Percentiles rank a stretch among this genome's conserved stretches.
Evolutionary conservation across 2,797 vertebrate species (phyloP).

Genomic region (Hyperoplus lanceolatus): DNA sequence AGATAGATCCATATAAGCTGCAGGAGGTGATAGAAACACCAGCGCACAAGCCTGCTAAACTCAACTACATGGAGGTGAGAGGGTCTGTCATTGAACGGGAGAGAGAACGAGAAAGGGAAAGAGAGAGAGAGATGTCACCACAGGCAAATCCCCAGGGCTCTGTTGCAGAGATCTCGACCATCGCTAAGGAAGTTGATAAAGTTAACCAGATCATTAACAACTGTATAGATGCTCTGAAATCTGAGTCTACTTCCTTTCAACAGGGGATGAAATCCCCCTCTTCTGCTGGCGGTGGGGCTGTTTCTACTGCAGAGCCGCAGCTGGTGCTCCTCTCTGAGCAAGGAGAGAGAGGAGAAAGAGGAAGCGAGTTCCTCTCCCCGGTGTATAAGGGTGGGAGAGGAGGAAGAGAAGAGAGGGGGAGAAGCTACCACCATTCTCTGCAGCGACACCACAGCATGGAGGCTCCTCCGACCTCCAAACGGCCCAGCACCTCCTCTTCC

Average conservation of each 20-base stretch:
- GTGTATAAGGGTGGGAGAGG: constrained; percentile 91
- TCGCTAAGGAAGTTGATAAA: constrained; percentile 98
- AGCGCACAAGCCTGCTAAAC: constrained; percentile 88
- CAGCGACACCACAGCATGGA: constrained; percentile 96
- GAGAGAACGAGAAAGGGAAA: constrained; percentile 71
- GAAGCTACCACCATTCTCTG: constrained; percentile 90
- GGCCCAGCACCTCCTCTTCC: constrained; percentile 93
- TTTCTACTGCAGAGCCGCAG: constrained; percentile 92
- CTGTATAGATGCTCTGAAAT: constrained; percentile 98
- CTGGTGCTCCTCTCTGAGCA: constrained; percentile 94
- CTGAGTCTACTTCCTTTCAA: constrained; percentile 95
- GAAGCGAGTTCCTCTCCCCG: constrained; percentile 90
- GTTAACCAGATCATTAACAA: constrained; percentile 99
- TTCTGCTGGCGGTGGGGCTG: constrained; percentile 85
- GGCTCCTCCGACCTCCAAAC: constrained; percentile 86
- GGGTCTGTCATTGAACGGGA: constrained; percentile 88
- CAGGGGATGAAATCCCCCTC: constrained; percentile 81
- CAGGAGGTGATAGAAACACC: constrained; percentile 93
- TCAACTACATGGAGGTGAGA: constrained; percentile 97
- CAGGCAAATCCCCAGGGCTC: constrained; percentile 90
- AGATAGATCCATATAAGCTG: constrained; percentile 93
- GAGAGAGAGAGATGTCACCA: constrained; percentile 88
- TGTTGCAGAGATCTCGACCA: constrained; percentile 96
- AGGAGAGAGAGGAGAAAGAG: constrained; percentile 82
- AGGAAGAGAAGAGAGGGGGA: constrained; percentile 86